Percentiles rank a stretch among this genome's conserved stretches.
Conservation (phyloP, 2,797 vertebrate genomes). For the Urosaurus nigricauda region DNA sequence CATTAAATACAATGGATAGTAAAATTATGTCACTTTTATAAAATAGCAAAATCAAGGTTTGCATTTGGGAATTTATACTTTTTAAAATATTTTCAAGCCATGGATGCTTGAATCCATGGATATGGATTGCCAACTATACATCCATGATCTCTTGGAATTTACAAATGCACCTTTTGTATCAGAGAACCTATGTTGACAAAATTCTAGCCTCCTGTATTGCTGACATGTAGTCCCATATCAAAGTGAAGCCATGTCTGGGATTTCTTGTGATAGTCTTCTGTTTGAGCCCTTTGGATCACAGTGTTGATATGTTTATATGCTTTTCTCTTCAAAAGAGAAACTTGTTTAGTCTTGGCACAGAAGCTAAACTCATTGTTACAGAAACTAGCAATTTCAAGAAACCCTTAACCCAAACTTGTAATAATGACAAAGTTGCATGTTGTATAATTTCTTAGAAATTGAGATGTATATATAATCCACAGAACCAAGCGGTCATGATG, state of each 20-base stretch:
- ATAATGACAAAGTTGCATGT: not conserved
- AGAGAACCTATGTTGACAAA: not conserved
- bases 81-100: too few relatives aligned
- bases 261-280: not conserved
- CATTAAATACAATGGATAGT: too few relatives aligned
- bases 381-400: constrained; percentile 6
- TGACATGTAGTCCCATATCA: not conserved
- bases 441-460: not conserved
- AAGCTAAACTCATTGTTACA: not conserved
- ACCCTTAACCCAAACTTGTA: not conserved
- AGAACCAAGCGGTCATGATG: not conserved
- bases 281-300: constrained; percentile 14
- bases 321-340: constrained; percentile 3
- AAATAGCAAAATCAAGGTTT: too few relatives aligned
- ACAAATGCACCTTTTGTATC: not conserved
- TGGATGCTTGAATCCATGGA: too few relatives aligned
- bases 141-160: not conserved
- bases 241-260: not conserved
- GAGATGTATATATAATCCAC: not conserved
- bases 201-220: not conserved
- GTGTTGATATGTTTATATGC: not conserved
- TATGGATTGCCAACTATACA: too few relatives aligned
- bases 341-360: not conserved
- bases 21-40: too few relatives aligned
- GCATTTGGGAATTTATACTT: too few relatives aligned